Evolutionary conservation across 2,888 invertebrate species (phyloP).

Genomic region (Chloromyia formosa): DNA sequence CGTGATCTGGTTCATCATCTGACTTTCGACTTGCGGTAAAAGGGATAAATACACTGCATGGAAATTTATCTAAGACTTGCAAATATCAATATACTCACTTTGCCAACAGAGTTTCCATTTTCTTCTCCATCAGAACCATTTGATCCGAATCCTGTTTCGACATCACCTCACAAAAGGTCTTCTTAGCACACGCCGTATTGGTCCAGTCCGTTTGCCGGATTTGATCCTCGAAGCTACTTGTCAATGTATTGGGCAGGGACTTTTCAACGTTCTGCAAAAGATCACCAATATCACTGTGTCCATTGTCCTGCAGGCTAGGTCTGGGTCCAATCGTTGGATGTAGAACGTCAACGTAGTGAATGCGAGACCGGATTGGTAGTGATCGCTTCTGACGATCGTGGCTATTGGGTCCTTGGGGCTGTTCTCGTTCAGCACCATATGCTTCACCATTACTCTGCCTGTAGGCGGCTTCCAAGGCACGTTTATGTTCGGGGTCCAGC

Average conservation of each 20-base stretch:
- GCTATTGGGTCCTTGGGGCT: background rate
- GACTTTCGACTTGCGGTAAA: no score
- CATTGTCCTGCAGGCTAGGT: background rate
- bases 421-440: constrained; percentile 18
- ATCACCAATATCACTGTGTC: constrained; percentile 60
- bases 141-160: constrained; percentile 75
- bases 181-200: constrained; percentile 80
- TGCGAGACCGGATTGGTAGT: background rate
- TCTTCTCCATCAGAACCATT: constrained; percentile 80
- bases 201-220: constrained; percentile 73
- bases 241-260: constrained; percentile 46
- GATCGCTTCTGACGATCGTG: constrained; percentile 22
- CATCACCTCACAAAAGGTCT: constrained; percentile 80
- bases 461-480: constrained; percentile 62
- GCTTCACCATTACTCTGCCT: background rate
- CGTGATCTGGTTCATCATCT: no score
- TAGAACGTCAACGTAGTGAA: constrained; percentile 24
- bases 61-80: no score
- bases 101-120: constrained; percentile 76
- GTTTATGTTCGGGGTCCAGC: constrained; percentile 68
- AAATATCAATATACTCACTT: constrained; percentile 69
- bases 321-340: constrained; percentile 22
- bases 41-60: no score
- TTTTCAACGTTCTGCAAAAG: constrained; percentile 57
- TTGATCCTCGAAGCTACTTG: constrained; percentile 57